phyloP scores from a whole-genome alignment of 2,797 vertebrate species.

The Clamator glandarius region DNA sequence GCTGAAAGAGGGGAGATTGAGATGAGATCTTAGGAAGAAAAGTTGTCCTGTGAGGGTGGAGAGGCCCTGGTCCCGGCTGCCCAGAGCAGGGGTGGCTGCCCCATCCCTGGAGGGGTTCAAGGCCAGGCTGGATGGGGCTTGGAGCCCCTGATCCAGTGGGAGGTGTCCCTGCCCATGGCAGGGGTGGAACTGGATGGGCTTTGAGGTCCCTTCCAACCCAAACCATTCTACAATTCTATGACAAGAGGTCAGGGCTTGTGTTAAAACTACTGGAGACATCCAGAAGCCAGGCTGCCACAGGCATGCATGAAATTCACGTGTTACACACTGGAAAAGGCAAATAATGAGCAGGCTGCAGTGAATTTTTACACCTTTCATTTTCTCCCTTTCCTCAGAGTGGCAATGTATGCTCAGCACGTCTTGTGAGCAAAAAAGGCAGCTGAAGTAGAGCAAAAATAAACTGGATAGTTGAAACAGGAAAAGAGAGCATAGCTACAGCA shows the following conservation, averaged over 20 bases:
- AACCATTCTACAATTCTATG: too few species aligned
- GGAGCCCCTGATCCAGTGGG: too few species aligned
- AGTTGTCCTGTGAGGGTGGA: too few species aligned
- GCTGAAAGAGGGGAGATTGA: too few species aligned
- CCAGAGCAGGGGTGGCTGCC: too few species aligned
- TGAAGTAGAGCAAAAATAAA: not conserved
- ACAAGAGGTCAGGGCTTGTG: not conserved
- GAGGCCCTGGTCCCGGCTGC: too few species aligned
- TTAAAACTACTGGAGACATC: not conserved
- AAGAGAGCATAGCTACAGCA: conserved; percentile 38
- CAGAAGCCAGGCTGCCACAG: not conserved
- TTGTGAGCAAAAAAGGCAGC: conserved; percentile 7
- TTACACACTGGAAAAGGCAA: not conserved
- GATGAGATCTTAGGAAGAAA: too few species aligned
- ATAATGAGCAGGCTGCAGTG: not conserved
- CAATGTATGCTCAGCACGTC: conserved; percentile 64
- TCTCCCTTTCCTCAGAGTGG: conserved; percentile 52
- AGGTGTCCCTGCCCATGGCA: too few species aligned
- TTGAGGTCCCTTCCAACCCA: too few species aligned
- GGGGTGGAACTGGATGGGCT: too few species aligned
- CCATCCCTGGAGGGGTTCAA: too few species aligned
- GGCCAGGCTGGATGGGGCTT: too few species aligned
- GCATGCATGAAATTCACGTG: not conserved
- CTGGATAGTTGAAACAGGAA: conserved; percentile 54
- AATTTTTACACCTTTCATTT: conserved; percentile 12